Evolutionary conservation across 2,888 invertebrate genomes (phyloP), one percentile per base, ranked within the genome.

Genomic region (Perithous albicinctus): DNA sequence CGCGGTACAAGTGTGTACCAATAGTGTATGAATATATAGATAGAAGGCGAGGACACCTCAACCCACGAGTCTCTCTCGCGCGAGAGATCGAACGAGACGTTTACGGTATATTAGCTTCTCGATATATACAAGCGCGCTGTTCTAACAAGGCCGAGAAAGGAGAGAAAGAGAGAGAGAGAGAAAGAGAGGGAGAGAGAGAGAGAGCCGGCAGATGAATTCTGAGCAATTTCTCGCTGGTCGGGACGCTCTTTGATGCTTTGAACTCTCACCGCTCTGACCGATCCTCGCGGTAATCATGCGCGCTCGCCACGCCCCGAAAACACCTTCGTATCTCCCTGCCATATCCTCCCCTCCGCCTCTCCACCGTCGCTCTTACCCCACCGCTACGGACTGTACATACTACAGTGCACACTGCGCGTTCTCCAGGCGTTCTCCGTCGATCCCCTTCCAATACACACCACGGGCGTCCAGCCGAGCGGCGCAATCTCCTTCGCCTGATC

Each of bases 241-340:
- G 91, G 91, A 89, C 87, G 88, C 88, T 88, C 91, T 92, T 92
- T 92, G 92, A 92, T 92, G 92, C 92, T 92, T 92, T 92, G 92
- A 92, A 92, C 92, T 92, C 91, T 92, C 92, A 92, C 92, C 92
- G 92, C 92, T 88, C 92, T 91, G 91, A 92, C 92, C 92, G 92
- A 91, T 91, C 91, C 92, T 90, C 89, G 89, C 89, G 92, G 92
- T 92, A 92, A 92, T 92, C 92, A 92, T 88, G 89, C 90, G 90
- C 89, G 87, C 87, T 89, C 84, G 91, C 92, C 92, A 92, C 92
- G 92, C 92, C 92, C 91, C 91, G 89, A 92, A 92, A 92, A 92
- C 92, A 92, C 92, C 92, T 88, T 88, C 87, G 85, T 78, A 84
- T 83, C 85, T 88, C 86, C 85, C 70, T 41, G n/a, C n/a, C n/a